Percentiles rank a stretch among this genome's conserved stretches.
Conservation (phyloP, 2,888 invertebrate species). For the Heliconius ethilla region DNA sequence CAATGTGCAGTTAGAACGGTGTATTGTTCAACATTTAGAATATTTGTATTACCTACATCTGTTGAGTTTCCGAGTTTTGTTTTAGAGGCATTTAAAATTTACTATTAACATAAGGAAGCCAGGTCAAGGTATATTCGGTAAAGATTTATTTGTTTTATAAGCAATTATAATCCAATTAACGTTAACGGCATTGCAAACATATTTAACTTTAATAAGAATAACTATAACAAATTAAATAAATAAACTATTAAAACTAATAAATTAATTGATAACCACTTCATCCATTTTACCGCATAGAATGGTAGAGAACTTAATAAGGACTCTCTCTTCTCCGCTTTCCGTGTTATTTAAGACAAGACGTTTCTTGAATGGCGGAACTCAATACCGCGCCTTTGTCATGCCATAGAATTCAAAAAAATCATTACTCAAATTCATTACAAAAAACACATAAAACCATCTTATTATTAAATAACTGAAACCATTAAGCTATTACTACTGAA, state of each 20-base stretch:
- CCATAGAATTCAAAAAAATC: not conserved
- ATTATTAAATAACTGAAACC: not conserved
- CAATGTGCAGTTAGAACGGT: slow-evolving; percentile 34
- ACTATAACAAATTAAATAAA: too few species aligned
- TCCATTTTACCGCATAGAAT: not conserved
- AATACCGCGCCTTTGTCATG: not conserved
- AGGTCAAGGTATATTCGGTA: not conserved
- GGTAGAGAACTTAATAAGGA: not conserved
- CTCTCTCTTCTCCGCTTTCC: not conserved
- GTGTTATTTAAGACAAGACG: not conserved
- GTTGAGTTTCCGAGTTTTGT: slow-evolving; percentile 37
- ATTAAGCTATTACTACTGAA: too few species aligned
- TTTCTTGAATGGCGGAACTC: not conserved
- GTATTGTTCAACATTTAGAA: slow-evolving; percentile 22
- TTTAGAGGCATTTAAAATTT: slow-evolving; percentile 34
- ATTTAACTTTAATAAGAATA: not conserved
- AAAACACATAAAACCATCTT: not conserved
- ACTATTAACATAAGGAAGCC: not conserved
- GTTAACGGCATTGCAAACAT: not conserved
- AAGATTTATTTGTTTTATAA: not conserved
- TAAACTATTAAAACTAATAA: too few species aligned
- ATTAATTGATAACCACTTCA: not conserved
- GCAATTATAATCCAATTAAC: not conserved
- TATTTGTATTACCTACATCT: slow-evolving; percentile 32
- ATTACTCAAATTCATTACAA: not conserved